Percentiles rank a stretch among this genome's conserved stretches.
phyloP scores from a whole-genome alignment of 2,113 vertebrate species.

The Heterochromis multidens region DNA sequence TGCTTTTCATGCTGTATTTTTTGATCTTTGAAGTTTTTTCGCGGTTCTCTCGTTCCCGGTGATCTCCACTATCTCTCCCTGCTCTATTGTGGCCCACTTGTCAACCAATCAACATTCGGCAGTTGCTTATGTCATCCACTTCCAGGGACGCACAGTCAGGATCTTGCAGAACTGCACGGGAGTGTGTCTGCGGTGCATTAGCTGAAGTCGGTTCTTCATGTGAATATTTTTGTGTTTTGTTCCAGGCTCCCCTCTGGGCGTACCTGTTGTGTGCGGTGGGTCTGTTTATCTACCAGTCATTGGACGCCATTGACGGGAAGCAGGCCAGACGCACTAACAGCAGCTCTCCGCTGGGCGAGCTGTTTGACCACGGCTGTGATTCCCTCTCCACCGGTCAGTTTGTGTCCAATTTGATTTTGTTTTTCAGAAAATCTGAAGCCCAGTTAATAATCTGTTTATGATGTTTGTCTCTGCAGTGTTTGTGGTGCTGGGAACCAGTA shows the following conservation, averaged over 20 bases:
- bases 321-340: slow-evolving; percentile 97
- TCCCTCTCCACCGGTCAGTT: slow-evolving; percentile 92
- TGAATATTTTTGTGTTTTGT: background rate
- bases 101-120: too few relatives aligned
- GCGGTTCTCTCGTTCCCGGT: too few relatives aligned
- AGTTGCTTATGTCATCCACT: too few relatives aligned
- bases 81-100: too few relatives aligned
- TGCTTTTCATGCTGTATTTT: too few relatives aligned
- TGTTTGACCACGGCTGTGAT: slow-evolving; percentile 98
- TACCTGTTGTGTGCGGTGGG: slow-evolving; percentile 93
- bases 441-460: background rate
- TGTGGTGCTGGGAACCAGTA: slow-evolving; percentile 95
- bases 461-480: slow-evolving; percentile 80
- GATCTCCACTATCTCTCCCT: too few relatives aligned
- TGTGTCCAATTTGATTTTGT: background rate
- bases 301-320: slow-evolving; percentile 98
- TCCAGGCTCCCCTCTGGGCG: slow-evolving; percentile 93
- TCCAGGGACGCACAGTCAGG: too few relatives aligned
- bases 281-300: slow-evolving; percentile 95
- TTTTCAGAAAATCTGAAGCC: background rate
- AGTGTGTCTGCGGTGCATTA: too few relatives aligned
- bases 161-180: too few relatives aligned
- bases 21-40: too few relatives aligned
- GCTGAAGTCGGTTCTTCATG: too few relatives aligned
- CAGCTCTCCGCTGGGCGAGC: slow-evolving; percentile 94